phyloP scores from a whole-genome alignment of 2,888 invertebrate genomes.

The Disparrhopalites patrizii region DNA sequence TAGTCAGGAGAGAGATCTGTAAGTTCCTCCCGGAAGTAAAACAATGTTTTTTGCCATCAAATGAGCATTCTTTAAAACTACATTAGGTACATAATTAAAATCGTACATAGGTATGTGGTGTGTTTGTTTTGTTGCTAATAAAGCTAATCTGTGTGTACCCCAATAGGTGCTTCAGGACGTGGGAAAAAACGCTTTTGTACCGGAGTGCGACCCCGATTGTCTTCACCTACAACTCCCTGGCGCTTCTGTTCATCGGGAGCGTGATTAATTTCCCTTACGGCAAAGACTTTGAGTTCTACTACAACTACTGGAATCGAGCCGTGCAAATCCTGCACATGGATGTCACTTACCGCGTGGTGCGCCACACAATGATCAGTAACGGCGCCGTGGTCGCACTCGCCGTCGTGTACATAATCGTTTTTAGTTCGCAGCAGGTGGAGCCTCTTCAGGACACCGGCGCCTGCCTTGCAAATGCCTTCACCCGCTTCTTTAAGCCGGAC shows the following conservation, averaged over 20 bases:
- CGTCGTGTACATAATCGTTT: not conserved
- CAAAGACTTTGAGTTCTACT: slow-evolving; percentile 20
- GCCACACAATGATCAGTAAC: not conserved
- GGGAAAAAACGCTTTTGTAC: slow-evolving; percentile 17
- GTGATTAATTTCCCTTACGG: slow-evolving; percentile 9
- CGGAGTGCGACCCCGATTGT: slow-evolving; percentile 9
- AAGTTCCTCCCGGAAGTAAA: no score
- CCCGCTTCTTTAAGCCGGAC: not conserved
- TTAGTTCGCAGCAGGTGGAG: not conserved
- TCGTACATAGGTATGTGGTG: no score
- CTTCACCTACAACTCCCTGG: slow-evolving; percentile 11
- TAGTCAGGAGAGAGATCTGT: no score
- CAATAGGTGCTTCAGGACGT: not conserved
- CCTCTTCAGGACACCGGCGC: slow-evolving; percentile 1
- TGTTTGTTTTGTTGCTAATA: no score
- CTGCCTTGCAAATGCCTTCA: not conserved
- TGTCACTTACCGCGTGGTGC: not conserved
- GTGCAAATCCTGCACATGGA: slow-evolving; percentile 32
- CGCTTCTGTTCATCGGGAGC: slow-evolving; percentile 9
- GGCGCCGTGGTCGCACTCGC: not conserved
- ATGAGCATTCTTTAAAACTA: no score
- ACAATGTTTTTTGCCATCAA: no score
- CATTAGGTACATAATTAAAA: no score
- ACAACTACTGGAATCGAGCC: slow-evolving; percentile 33
- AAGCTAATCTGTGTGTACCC: no score